Base-by-base conservation (phyloP, 2,888 invertebrate species). In the Lasius fuliginosus region DNA sequence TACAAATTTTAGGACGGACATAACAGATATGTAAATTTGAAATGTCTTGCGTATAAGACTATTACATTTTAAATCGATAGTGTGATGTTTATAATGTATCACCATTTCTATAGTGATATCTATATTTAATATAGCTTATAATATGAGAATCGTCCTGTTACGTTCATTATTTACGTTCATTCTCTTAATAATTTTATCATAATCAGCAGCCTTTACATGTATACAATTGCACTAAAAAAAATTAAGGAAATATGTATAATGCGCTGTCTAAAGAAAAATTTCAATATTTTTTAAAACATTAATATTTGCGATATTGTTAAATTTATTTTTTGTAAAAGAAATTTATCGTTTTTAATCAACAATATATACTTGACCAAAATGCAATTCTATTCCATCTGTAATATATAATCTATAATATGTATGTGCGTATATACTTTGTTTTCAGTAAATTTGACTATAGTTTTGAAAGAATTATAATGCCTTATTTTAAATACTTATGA, bases 1-100 rank as follows among this genome's bases (percentile, higher is more conserved):
- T 71, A 62, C 68, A 42, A 75, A 87, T 86, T 85, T 83, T 86
- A 85, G 90, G 90, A 90, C 90, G 90, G 90, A 90, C 85, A 85
- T 84, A 82, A 87, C 30, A 71, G 68, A 90, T 88, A 82, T 88
- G 71, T 85, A 79, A 76, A 42, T 87, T 86, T 69, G 76, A 69
- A 69, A 77, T 77, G 75, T 76, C 33, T 79, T 56, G 69, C 67
- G 36, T 77, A 58, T 58, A 62, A 36, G 36, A 23, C 40, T 84
- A 49, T 11, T 60, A 56, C 33, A 60, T 60, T 23, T 60, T 60
- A 71, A 69, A 79, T 4, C 12, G 23, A 67, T 46, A 27, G 12
- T 9, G 33, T 71, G 46, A 71, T 71, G 71, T 12, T 62, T 46
- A 81, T 4, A 60, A 46, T 71, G 9, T 79, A 60, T 79, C 18